Base-by-base conservation (phyloP, 1,140 invertebrate genomes). In the Leucophenga varia region DNA sequence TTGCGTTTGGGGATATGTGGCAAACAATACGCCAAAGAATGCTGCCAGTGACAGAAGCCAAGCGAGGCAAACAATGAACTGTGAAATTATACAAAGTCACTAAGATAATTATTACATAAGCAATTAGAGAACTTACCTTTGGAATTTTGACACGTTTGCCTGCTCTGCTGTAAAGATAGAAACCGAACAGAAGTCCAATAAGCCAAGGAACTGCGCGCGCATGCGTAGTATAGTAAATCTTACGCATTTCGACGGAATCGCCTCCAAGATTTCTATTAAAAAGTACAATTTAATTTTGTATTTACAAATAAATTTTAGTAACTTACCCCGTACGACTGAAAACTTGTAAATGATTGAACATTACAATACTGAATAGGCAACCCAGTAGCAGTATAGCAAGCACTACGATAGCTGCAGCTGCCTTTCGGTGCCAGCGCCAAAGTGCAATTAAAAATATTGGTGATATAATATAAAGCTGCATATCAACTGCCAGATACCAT, bases 401-500 rank as follows among this genome's bases (percentile, higher is more conserved):
- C n/a, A 64, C 5, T 10, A 68, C 9, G 12, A 70, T 55, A 5
- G 34, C 57, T 0, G 53, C 55, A 0, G 45, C 40, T 8, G 63
- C 63, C 3, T 42, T 55, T 13, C 44, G 52, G 7, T 78, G 75
- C 80, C 82, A 86, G 40, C 77, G 81, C 79, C 83, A 84, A n/a
- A 87, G 69, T 2, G 81, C 78, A 61, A 84, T 85, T 43, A 91
- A 79, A 34, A 93, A 77, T 13, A 90, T 72, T 0, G 89, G 86
- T 10, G 88, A 85, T 3, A 91, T 64, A 37, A 91, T 77, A 64
- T 89, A 91, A 41, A 93, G 78, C 69, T 93, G 90, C 54, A 90
- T 90, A 64, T 94, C 91, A 39, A 89, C 89, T 1, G 91, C 86
- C 41, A 95, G 76, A 58, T 93, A 94, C 92, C 92, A 95, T 0